A percentile compares a stretch with the other conserved stretches of the same genome.
These are phyloP conservation scores for Drosophila arawakana DNA, from an alignment of 1,140 invertebrate genomes.

Conservation along the genomic window DNA sequence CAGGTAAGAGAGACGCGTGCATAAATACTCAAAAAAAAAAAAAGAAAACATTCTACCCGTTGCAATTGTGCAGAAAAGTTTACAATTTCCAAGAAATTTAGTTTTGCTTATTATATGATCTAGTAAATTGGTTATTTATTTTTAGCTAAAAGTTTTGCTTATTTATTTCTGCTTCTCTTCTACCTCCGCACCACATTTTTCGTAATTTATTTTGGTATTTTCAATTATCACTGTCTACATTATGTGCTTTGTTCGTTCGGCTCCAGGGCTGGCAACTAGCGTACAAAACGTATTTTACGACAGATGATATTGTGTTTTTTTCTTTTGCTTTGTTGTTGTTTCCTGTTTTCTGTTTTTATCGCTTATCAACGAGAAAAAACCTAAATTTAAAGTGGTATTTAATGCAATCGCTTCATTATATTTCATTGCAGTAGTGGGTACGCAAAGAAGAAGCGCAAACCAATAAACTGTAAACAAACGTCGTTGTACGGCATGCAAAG, in stretches of 20 bases:
- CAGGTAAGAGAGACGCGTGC: slow-evolving; percentile 48
- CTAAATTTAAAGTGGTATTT: not conserved
- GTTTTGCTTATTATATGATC: slow-evolving; percentile 6
- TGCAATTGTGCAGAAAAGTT: slow-evolving; percentile 14
- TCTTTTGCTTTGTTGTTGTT: slow-evolving; percentile 18
- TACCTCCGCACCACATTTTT: slow-evolving; percentile 43
- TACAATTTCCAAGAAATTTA: slow-evolving; percentile 2
- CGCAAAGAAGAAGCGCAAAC: slow-evolving; percentile 18
- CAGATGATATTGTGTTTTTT: slow-evolving; percentile 10
- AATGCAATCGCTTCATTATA: slow-evolving; percentile 20
- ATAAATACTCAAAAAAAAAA: slow-evolving; percentile 23
- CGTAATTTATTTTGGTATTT: slow-evolving; percentile 72
- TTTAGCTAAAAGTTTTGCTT: slow-evolving; percentile 58
- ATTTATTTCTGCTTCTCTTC: slow-evolving; percentile 22
- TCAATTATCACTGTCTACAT: slow-evolving; percentile 59
- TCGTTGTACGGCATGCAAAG: slow-evolving; percentile 69
- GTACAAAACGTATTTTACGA: slow-evolving; percentile 19
- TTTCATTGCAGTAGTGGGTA: slow-evolving; percentile 27
- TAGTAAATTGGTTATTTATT: slow-evolving; percentile 56
- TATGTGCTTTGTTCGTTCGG: slow-evolving; percentile 42
- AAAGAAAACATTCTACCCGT: slow-evolving; percentile 1
- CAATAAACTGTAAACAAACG: slow-evolving; percentile 48
- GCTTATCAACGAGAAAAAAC: slow-evolving; percentile 17
- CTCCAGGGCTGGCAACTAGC: slow-evolving; percentile 60
- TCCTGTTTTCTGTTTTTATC: slow-evolving; percentile 23